These are phyloP conservation scores for Girardinichthys multiradiatus DNA, from an alignment of 2,113 vertebrate species.

Conservation along the genomic window DNA sequence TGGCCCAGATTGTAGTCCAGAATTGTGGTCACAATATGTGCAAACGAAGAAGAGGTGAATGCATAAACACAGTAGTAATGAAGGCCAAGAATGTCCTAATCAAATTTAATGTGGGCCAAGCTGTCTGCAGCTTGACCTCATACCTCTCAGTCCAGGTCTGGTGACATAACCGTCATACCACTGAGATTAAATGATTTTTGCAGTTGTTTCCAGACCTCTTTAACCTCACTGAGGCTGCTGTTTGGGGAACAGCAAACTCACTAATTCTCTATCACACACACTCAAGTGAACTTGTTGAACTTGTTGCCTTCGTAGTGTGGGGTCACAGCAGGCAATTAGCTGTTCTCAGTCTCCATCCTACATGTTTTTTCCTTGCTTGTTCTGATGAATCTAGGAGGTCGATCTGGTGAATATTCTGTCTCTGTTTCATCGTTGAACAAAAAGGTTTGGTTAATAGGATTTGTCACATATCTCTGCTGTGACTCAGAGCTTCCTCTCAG, in stretches of 20 bases:
- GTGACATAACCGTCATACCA: constrained; percentile 60
- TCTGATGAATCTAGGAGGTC: constrained; percentile 5
- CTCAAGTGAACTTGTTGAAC: neutral
- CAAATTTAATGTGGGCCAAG: constrained; percentile 19
- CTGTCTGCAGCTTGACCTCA: constrained; percentile 42
- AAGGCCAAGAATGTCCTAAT: constrained; percentile 32
- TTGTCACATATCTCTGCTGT: constrained; percentile 66
- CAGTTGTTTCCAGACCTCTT: constrained; percentile 29
- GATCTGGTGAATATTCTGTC: neutral
- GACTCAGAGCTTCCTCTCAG: constrained; percentile 76
- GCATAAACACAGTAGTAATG: constrained; percentile 1
- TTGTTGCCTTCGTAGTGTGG: constrained; percentile 11
- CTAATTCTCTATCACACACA: constrained; percentile 26
- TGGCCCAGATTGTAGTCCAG: no score
- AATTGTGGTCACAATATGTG: no score
- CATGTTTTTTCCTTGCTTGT: neutral
- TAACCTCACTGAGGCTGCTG: constrained; percentile 56
- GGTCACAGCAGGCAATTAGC: constrained; percentile 9
- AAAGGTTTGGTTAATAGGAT: constrained; percentile 38
- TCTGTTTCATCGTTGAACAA: constrained; percentile 22
- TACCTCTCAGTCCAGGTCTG: constrained; percentile 33
- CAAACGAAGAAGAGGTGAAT: no score
- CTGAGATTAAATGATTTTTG: constrained; percentile 58
- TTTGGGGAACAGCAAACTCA: constrained; percentile 65
- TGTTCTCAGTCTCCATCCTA: neutral